Percentiles rank a stretch among this genome's conserved stretches.
phyloP scores from a whole-genome alignment of 2,888 invertebrate genomes.

The Cosmopolites sordidus region DNA sequence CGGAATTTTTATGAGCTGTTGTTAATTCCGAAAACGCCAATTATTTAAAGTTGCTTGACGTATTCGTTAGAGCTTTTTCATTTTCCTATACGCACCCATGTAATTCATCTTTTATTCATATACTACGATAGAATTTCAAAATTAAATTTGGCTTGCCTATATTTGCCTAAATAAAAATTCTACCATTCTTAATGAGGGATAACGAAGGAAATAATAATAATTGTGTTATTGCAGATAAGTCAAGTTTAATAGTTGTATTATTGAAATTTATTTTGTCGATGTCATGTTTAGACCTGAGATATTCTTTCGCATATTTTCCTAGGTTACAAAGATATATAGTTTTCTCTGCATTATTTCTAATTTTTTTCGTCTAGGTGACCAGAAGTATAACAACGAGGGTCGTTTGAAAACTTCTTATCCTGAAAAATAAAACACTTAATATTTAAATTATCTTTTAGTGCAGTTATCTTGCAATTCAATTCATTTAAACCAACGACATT shows the following conservation, averaged over 20 bases:
- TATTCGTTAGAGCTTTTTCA: conserved; percentile 8
- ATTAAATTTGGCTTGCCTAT: conserved; percentile 14
- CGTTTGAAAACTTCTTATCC: too few relatives aligned
- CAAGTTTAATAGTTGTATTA: neutral
- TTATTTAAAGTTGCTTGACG: conserved; percentile 12
- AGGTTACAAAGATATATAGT: too few relatives aligned
- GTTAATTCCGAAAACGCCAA: conserved; percentile 11
- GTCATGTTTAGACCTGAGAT: too few relatives aligned
- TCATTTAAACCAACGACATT: too few relatives aligned
- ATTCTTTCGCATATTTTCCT: too few relatives aligned
- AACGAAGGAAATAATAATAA: conserved; percentile 12
- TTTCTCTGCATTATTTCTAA: too few relatives aligned
- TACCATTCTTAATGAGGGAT: conserved; percentile 12
- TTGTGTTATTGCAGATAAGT: conserved; percentile 7
- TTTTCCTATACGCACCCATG: conserved; percentile 13
- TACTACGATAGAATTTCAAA: conserved; percentile 10
- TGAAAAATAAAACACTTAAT: too few relatives aligned
- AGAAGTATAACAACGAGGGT: too few relatives aligned
- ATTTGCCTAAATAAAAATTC: conserved; percentile 14
- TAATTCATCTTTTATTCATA: conserved; percentile 16
- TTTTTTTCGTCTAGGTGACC: too few relatives aligned
- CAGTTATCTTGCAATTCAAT: too few relatives aligned
- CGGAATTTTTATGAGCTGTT: conserved; percentile 13
- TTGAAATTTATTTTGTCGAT: too few relatives aligned
- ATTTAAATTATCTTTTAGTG: too few relatives aligned